phyloP scores from a whole-genome alignment of 64 coral and sea anemone species.

The Stylophora pistillata region DNA sequence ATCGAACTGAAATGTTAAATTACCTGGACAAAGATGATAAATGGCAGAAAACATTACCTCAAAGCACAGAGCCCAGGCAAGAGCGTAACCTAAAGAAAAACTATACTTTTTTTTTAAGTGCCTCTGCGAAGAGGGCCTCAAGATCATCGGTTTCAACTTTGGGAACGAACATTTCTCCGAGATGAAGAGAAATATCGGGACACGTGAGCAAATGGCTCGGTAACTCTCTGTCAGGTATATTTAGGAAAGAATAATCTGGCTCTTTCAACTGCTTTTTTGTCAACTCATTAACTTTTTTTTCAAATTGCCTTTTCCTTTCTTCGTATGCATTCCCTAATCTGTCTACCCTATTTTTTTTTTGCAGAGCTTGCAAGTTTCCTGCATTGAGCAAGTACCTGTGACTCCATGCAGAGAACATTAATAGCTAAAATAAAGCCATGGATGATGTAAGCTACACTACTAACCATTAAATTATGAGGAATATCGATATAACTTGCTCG shows the following conservation, averaged over 20 bases:
- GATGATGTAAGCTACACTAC: slow-evolving; percentile 58
- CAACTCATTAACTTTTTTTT: no score
- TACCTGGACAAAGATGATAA: slow-evolving; percentile 69
- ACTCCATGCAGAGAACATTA: slow-evolving; percentile 56
- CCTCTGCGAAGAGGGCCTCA: slow-evolving; percentile 18
- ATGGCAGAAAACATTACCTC: slow-evolving; percentile 57
- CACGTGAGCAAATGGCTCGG: slow-evolving; percentile 44
- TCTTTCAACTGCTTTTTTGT: no score
- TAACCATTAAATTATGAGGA: slow-evolving; percentile 74
- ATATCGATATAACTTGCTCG: slow-evolving; percentile 37
- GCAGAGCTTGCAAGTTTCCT: slow-evolving; percentile 24
- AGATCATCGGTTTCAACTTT: background rate
- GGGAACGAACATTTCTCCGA: slow-evolving; percentile 33
- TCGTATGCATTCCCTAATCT: no score
- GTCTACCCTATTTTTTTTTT: no score
- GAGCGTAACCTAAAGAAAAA: slow-evolving; percentile 59
- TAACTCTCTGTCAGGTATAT: background rate
- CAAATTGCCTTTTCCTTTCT: no score
- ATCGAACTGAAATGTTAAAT: slow-evolving; percentile 71
- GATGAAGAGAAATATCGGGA: slow-evolving; percentile 52
- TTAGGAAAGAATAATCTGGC: no score
- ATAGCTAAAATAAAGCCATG: slow-evolving; percentile 52
- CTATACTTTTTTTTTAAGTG: slow-evolving; percentile 29
- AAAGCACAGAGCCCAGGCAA: slow-evolving; percentile 65
- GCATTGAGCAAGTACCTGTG: slow-evolving; percentile 33